Evolutionary conservation across 2,797 vertebrate species (phyloP), one percentile per base, ranked within the genome.

Genomic region (Tiaroga cobitis): DNA sequence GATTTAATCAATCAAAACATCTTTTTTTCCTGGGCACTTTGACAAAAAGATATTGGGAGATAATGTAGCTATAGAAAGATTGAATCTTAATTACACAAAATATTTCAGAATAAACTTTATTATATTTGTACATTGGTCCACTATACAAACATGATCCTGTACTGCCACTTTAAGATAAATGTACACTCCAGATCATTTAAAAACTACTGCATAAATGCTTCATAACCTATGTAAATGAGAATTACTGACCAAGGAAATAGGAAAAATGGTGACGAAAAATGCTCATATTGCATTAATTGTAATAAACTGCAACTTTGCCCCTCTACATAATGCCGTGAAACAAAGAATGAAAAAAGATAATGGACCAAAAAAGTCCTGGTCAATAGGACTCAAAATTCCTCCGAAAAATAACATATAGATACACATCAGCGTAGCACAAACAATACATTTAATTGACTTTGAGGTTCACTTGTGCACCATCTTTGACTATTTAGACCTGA

Each of bases 41-140:
- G 43, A 51, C 41, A 68, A 46, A 29, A 65, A 18, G 13, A 70
- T 9, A 59, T 41, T 41, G 18, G 37, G 18, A 63, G 18, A 61
- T 61, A 59, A 43, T 15, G 37, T n/a, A 81, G n/a, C n/a, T 29
- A 24, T 19, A 32, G 7, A n/a, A 32, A 61, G 11, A 41, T 61
- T 16, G 37, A 51, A 81, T 51, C 73, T 75, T 54, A 74, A 74
- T 54, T 54, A 21, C 7, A 54, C 51, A 26, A 67, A 26, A 19
- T 46, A 51, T 51, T 76, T 83, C 24, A 83, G 32, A 67, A 84
- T 77, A 32, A 78, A 41, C 49, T 84, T 84, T 84, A 84, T 69
- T 84, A 51, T 69, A 69, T 74, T 49, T 83, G 34, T 77, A 67
- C 46, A 77, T 61, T 70, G 65, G 34, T 79, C 26, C 37, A 69